These are phyloP conservation scores for Mesorhabditis sp. DNA, from an alignment of 2,888 invertebrate species.

Conservation along the genomic window DNA sequence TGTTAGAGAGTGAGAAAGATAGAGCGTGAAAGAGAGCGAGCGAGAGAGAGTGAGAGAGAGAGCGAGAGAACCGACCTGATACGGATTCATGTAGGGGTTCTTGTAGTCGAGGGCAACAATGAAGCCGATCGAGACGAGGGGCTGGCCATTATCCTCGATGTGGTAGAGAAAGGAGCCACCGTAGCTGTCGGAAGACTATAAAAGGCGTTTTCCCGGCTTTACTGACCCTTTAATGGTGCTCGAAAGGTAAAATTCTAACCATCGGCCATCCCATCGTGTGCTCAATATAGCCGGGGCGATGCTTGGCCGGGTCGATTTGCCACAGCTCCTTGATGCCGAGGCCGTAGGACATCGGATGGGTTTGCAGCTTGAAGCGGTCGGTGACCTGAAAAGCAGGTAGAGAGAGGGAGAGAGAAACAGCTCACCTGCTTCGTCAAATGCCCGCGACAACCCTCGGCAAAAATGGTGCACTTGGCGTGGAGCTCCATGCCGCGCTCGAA, in stretches of 20 bases:
- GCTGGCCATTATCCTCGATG: conserved; percentile 65
- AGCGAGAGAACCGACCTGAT: not conserved
- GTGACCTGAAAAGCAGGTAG: conserved; percentile 63
- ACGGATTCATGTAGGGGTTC: not conserved
- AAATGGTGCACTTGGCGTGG: conserved; percentile 92
- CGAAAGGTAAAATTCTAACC: conserved; percentile 53
- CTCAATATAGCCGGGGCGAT: conserved; percentile 85
- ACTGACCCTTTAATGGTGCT: no score
- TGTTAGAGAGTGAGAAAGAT: not conserved
- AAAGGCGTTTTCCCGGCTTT: not conserved
- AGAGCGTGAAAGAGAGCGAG: not conserved
- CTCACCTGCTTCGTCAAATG: conserved; percentile 80
- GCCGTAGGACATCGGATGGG: conserved; percentile 69
- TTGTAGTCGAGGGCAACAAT: not conserved
- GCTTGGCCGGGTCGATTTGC: conserved; percentile 85
- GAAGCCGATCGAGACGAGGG: conserved; percentile 73
- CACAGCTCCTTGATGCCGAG: conserved; percentile 88
- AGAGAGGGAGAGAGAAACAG: not conserved
- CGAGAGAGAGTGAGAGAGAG: not conserved
- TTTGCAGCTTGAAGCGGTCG: conserved; percentile 76
- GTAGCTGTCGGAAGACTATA: conserved; percentile 72
- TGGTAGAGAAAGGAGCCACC: conserved; percentile 98
- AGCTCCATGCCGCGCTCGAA: conserved; percentile 98
- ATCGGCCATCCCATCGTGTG: conserved; percentile 98
- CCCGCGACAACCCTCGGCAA: conserved; percentile 98